Evolutionary conservation across 1,140 invertebrate genomes (phyloP), one percentile per base, ranked within the genome.

Genomic region (Tetragonula clypearis): DNA sequence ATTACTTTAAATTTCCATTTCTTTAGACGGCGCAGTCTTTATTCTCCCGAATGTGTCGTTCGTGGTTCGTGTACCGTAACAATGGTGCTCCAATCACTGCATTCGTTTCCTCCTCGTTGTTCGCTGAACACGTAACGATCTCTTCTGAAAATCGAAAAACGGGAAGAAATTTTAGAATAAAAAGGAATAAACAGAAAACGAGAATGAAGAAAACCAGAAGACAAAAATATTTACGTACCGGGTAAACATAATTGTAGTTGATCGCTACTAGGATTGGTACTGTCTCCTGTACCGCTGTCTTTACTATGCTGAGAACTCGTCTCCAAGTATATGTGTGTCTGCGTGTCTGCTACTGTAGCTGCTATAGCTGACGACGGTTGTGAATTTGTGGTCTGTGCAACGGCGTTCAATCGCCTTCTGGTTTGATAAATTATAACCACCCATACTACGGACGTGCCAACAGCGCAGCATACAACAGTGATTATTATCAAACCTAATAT

Each of bases 371-470:
- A 87, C 2, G 80, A 56, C 12, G 90, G 79, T 69, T 91, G 90
- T n/a, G 86, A 74, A 85, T 84, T 77, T 76, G 92, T 23, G 76
- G 62, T 21, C 79, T 90, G 65, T 87, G 92, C 62, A 86, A 79
- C 86, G 11, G 80, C 91, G 90, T 95, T 95, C 90, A 96, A 95
- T 23, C 96, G 95, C 93, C 96, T 96, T 76, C 97, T 94, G 2
- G 98, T 98, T 90, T 98, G 97, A 93, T 99, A 98, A 90, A 99
- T 98, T 82, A 99, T 97, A 12, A 98, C 96, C 19, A 98, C 98
- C 98, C 98, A 99, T 53, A 99, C 96, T 19, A 98, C 96, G 1
- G 98, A 99, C 8, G 98, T 99, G 9, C 97, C 96, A 26, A 99
- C 97, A 58, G 98, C 97, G 93, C 98, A 98, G 93, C 98, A 98